Evolutionary conservation across 2,888 invertebrate genomes (phyloP).

Genomic region (Drosophila infuscata): DNA sequence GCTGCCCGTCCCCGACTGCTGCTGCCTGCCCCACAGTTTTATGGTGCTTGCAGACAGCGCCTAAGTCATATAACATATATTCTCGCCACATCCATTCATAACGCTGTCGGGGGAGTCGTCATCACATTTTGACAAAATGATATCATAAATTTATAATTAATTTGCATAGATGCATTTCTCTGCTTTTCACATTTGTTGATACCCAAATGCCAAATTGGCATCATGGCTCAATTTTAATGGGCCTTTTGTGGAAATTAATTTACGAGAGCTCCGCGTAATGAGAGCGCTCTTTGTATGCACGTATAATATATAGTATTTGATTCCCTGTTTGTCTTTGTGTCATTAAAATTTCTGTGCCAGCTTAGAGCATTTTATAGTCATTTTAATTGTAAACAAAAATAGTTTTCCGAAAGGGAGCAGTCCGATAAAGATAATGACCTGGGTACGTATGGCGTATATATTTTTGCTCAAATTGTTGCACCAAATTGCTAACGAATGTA

Average conservation of each 20-base stretch:
- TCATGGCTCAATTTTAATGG: slow-evolving; percentile 76
- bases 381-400: slow-evolving; percentile 42
- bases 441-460: slow-evolving; percentile 1
- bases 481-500: background rate
- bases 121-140: slow-evolving; percentile 56
- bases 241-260: slow-evolving; percentile 48
- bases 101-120: slow-evolving; percentile 23
- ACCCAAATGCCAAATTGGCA: slow-evolving; percentile 68
- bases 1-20: background rate
- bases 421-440: background rate
- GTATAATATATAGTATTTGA: slow-evolving; percentile 12
- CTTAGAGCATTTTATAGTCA: slow-evolving; percentile 42
- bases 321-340: slow-evolving; percentile 22
- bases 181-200: slow-evolving; percentile 28
- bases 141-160: slow-evolving; percentile 80
- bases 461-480: background rate
- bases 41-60: slow-evolving; percentile 62
- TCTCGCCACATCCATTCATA: slow-evolving; percentile 2
- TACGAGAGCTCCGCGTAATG: slow-evolving; percentile 58
- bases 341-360: slow-evolving; percentile 60
- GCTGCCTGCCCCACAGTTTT: slow-evolving; percentile 44
- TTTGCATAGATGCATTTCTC: slow-evolving; percentile 66
- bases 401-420: slow-evolving; percentile 24
- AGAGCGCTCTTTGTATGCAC: slow-evolving; percentile 25
- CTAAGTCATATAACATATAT: slow-evolving; percentile 43